A percentile compares a stretch with the other conserved stretches of the same genome.
Conservation (phyloP, 2,888 invertebrate species). For the Deroplatys truncata region DNA sequence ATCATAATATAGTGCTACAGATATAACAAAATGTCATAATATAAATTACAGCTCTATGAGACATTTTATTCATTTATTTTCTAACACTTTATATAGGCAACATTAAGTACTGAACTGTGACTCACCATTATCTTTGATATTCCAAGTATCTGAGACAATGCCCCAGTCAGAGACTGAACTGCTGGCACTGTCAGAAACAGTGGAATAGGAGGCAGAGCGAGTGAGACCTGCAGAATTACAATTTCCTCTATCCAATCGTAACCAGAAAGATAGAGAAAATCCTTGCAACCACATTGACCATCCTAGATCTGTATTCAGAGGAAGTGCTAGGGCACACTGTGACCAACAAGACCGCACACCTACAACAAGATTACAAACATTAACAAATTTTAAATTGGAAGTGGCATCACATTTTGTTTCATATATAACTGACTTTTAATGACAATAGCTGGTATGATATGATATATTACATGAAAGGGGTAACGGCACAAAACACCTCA, state of each 20-base stretch:
- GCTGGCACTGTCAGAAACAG: conserved; percentile 33
- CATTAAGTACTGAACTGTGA: background rate
- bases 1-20: background rate
- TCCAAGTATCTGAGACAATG: conserved; percentile 29
- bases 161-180: conserved; percentile 45
- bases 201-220: conserved; percentile 7
- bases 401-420: background rate
- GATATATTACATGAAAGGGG: no score
- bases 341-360: conserved; percentile 45
- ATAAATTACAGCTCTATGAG: background rate
- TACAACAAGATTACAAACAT: conserved; percentile 31
- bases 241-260: conserved; percentile 46
- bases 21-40: no score
- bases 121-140: background rate
- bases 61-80: background rate
- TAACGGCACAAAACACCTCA: no score
- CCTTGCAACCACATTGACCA: conserved; percentile 61
- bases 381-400: background rate
- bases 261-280: conserved; percentile 56
- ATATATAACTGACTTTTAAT: background rate
- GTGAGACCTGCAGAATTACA: background rate
- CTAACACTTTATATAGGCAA: background rate
- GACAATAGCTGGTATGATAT: no score
- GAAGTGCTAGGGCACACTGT: conserved; percentile 42
- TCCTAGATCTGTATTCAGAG: conserved; percentile 45